These are phyloP conservation scores for Pollenia amentaria DNA, from an alignment of 2,888 invertebrate species.

Conservation along the genomic window DNA sequence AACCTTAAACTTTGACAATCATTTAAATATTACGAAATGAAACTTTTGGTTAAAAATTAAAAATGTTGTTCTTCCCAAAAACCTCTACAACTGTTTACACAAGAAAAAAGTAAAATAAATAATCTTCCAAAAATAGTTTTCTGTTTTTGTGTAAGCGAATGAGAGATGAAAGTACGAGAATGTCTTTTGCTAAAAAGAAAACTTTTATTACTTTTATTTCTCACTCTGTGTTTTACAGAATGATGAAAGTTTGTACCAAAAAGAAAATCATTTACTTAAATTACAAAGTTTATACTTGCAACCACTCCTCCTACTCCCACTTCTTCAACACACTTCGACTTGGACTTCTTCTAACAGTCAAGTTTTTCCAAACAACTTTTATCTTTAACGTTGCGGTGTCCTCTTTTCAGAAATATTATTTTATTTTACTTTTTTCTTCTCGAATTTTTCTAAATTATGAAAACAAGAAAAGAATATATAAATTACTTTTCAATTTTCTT, in stretches of 20 bases:
- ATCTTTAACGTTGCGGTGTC: conserved; percentile 46
- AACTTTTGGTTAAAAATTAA: conserved; percentile 42
- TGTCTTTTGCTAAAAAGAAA: not conserved
- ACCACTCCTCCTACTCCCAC: conserved; percentile 43
- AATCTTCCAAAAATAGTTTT: conserved; percentile 33
- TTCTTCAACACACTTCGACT: conserved; percentile 32
- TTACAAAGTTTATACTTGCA: conserved; percentile 70
- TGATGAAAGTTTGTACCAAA: conserved; percentile 35
- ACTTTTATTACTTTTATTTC: conserved; percentile 36
- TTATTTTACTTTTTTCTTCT: conserved; percentile 15
- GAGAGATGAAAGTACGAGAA: not conserved
- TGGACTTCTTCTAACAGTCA: conserved; percentile 31
- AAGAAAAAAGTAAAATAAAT: not conserved
- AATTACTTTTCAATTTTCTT: conserved; percentile 74
- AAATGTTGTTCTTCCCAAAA: conserved; percentile 34
- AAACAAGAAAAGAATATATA: conserved; percentile 48
- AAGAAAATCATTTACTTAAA: conserved; percentile 69
- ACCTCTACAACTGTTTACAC: conserved; percentile 29
- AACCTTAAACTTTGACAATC: conserved; percentile 52
- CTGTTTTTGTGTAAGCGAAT: not conserved
- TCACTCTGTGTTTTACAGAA: conserved; percentile 4
- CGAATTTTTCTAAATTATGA: conserved; percentile 59
- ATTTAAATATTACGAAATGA: conserved; percentile 55
- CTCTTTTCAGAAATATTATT: conserved; percentile 50
- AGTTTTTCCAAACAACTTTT: conserved; percentile 54